Percentiles rank a stretch among this genome's conserved stretches.
Evolutionary conservation across 2,113 vertebrate species (phyloP).

Genomic region (Xiphorhynchus elegans): DNA sequence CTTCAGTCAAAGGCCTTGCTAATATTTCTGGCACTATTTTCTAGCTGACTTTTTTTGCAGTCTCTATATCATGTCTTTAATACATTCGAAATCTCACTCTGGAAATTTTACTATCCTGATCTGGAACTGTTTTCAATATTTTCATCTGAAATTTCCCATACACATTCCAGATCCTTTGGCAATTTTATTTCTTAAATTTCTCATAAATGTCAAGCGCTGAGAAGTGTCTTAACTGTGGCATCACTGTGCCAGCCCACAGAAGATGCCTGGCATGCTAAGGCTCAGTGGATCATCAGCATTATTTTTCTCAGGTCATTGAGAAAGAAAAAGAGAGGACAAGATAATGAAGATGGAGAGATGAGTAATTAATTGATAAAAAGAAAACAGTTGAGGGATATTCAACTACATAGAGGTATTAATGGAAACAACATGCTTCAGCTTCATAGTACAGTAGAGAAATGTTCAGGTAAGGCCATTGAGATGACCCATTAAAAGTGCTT

Average conservation of each 20-base stretch:
- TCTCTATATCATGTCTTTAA: not conserved
- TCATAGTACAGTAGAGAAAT: not conserved
- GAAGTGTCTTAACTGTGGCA: not conserved
- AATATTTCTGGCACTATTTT: not conserved
- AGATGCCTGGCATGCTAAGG: not conserved
- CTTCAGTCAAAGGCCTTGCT: not conserved
- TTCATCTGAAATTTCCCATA: not conserved
- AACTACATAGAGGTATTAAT: not conserved
- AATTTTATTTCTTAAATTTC: not conserved
- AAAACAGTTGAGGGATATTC: not conserved
- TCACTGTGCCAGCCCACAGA: not conserved
- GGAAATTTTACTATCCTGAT: not conserved
- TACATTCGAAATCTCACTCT: not conserved
- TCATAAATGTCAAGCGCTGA: not conserved
- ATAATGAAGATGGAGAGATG: not conserved
- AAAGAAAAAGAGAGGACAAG: not conserved
- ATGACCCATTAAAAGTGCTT: not conserved
- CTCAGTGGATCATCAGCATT: not conserved
- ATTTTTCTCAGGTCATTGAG: not conserved
- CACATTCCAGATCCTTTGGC: not conserved
- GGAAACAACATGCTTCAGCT: not conserved
- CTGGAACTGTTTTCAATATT: not conserved
- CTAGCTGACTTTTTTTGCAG: not conserved
- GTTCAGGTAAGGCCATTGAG: not conserved
- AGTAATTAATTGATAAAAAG: not conserved